These are phyloP conservation scores for Pachyuromys duprasi DNA, from an alignment of 2,797 vertebrate genomes.

Conservation along the genomic window DNA sequence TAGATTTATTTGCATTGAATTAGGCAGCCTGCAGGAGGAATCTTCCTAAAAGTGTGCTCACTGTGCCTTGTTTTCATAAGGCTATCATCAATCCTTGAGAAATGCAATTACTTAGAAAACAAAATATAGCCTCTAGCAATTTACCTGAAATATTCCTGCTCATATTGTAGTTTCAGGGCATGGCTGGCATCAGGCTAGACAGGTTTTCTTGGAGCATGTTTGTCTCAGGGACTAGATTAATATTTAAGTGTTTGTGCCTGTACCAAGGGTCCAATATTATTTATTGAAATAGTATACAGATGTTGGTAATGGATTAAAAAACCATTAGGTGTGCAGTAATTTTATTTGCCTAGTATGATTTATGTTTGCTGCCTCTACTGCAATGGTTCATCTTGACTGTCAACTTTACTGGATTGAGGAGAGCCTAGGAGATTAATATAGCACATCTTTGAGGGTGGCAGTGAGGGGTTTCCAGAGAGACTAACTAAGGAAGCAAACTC, in stretches of 20 bases:
- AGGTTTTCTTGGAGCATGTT: slow-evolving; percentile 47
- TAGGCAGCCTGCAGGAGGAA: slow-evolving; percentile 51
- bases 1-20: slow-evolving; percentile 39
- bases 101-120: slow-evolving; percentile 76
- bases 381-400: neutral
- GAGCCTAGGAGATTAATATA: neutral
- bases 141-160: slow-evolving; percentile 74
- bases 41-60: slow-evolving; percentile 46
- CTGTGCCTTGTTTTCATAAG: slow-evolving; percentile 62
- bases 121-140: slow-evolving; percentile 75
- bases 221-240: slow-evolving; percentile 65
- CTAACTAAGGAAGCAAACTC: neutral
- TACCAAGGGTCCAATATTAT: slow-evolving; percentile 4
- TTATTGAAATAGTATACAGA: slow-evolving; percentile 36
- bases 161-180: slow-evolving; percentile 53
- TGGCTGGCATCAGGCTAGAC: slow-evolving; percentile 46
- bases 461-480: neutral
- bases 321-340: neutral
- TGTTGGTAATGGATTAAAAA: slow-evolving; percentile 43
- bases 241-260: slow-evolving; percentile 42
- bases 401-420: neutral
- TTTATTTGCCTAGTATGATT: slow-evolving; percentile 49
- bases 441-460: neutral
- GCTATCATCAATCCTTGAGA: slow-evolving; percentile 73
- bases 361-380: neutral